Base-by-base conservation (phyloP, 2,113 vertebrate genomes). In the Channa maculata region DNA sequence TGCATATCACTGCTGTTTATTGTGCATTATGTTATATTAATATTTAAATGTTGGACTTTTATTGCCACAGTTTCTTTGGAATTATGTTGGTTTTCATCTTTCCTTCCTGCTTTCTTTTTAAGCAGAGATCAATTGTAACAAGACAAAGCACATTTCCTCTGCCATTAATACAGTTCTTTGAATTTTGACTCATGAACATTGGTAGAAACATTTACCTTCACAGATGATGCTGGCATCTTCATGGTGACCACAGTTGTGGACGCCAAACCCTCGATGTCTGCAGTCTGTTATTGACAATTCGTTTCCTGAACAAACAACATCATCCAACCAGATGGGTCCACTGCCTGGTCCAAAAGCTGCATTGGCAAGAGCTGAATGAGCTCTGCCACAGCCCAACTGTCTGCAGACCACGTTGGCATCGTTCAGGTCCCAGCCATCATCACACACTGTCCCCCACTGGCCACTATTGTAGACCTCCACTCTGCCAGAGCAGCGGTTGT, bases 191-290 rank as follows among this genome's bases (percentile, higher is more conserved):
- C 24, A 24, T 24, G 24, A 24, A 24, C 24, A 24, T 24, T 24
- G 24, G 14, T 49, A n/a, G 11, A 14, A 49, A 49, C 46, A 49
- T 6, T 46, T 77, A 83, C 81, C 53, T 69, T 68, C 65, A 71
- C 81, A 84, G 3, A 65, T 4, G 12, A 46, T 54, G 34, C 61
- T 38, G 5, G 60, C 62, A 24, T 79, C 68, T 54, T 79, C 67
- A 9, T 3, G 0, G n/a, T 71, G 76, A 45, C 10, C 46, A 66
- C 67, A 79, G 70, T 74, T 68, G 41, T 80, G 77, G 9, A 1
- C 5, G 8, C 69, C 70, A 50, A 74, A 62, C 10, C 64, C 70
- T 6, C 0, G 49, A 38, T 74, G 70, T 33, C 9, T 9, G 7
- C 77, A 80, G 5, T 80, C 4, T 49, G 70, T 51, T 14, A 80